Base-by-base conservation (phyloP, 1,140 invertebrate species). In the Diorhabda elongata region DNA sequence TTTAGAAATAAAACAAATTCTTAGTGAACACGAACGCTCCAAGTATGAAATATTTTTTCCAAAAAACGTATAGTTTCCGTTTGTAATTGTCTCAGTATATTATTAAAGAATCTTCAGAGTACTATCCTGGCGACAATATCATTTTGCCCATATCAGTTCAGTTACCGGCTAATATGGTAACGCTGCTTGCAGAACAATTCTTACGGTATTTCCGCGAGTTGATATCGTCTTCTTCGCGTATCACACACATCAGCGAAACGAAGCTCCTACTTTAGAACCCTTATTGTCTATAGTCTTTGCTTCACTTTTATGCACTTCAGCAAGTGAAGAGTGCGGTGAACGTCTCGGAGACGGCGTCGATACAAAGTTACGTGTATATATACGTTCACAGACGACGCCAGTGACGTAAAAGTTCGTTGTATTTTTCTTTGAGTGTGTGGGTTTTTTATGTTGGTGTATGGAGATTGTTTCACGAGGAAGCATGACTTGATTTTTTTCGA, bases 401-500 rank as follows among this genome's bases (percentile, higher is more conserved):
- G n/a, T 52, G 47, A 52, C n/a, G n/a, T 52, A 52, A 26, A 26
- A 26, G 26, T 26, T 26, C 26, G 26, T 26, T 26, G 26, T 6
- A 52, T 52, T 6, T 52, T 8, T 52, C 47, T 26, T 26, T 26
- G 26, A 52, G 47, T 52, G 47, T n/a, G 47, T 52, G 47, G 47
- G 47, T 52, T 52, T 52, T 52, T 8, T 52, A n/a, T 52, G 47
- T 52, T 52, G 47, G 47, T 52, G 47, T 6, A 52, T 2, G 47
- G 47, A 6, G n/a, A n/a, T 52, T n/a, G 47, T n/a, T 52, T 4
- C 47, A 52, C 47, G 4, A 52, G 26, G 26, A 26, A 26, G 2
- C n/a, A 8, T 52, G 47, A n/a, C 47, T 26, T 52, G 47, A 52
- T 52, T 52, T 6, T 52, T 52, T 64, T 58, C 47, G 58, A 58